Conservation (phyloP, 2,888 invertebrate genomes). For the Sepiola atlantica region DNA sequence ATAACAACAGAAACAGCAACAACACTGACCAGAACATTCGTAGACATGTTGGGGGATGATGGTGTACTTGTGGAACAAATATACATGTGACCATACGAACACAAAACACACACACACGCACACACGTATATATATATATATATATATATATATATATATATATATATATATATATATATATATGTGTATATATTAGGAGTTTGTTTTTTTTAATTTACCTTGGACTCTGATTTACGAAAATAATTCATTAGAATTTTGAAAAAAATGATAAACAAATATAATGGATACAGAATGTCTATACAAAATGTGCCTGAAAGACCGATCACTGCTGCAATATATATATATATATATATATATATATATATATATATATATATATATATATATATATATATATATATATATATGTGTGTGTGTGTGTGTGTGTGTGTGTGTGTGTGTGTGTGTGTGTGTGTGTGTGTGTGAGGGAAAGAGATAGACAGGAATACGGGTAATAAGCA, state of each 20-base stretch:
- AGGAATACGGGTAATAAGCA: too few species aligned
- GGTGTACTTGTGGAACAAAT: not conserved
- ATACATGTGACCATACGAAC: not conserved
- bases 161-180: slow-evolving; percentile 32
- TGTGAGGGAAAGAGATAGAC: too few species aligned
- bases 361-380: slow-evolving; percentile 32
- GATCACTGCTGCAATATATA: too few species aligned
- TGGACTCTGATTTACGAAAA: not conserved
- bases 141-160: slow-evolving; percentile 32
- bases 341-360: slow-evolving; percentile 32
- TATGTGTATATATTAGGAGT: not conserved
- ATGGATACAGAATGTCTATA: not conserved
- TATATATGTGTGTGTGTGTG: too few species aligned
- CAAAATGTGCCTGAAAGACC: not conserved
- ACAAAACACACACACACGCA: not conserved
- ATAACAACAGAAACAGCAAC: not conserved
- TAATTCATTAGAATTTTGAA: not conserved
- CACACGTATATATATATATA: not conserved
- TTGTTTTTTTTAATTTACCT: not conserved
- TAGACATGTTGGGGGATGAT: not conserved
- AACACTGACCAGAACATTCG: not conserved
- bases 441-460: too few species aligned
- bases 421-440: too few species aligned
- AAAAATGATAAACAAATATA: not conserved
- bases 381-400: slow-evolving; percentile 32